Conservation (phyloP, 1,140 invertebrate genomes). For the Melitaea cinxia region DNA sequence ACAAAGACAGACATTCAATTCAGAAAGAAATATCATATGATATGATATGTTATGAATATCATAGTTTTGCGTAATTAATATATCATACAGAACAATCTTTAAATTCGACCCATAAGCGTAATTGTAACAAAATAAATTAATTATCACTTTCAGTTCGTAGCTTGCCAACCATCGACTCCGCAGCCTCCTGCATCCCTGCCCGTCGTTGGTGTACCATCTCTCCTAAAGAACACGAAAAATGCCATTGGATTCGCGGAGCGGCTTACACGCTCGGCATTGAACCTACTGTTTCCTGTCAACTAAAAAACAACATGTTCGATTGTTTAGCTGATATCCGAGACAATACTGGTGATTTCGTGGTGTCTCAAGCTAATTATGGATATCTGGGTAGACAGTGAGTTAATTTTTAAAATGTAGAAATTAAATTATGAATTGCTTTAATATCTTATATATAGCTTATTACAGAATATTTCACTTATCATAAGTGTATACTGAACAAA, state of each 20-base stretch:
- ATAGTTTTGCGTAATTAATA: no score
- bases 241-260: conserved; percentile 82
- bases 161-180: conserved; percentile 47
- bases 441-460: no score
- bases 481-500: no score
- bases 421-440: no score
- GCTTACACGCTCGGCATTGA: conserved; percentile 82
- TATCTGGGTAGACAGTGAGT: conserved; percentile 86
- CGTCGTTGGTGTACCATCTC: conserved; percentile 84
- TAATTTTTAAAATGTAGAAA: neutral
- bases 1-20: no score
- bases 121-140: neutral
- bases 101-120: neutral
- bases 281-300: conserved; percentile 82
- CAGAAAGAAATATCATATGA: no score
- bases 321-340: conserved; percentile 85
- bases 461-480: no score
- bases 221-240: conserved; percentile 82
- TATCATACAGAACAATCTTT: no score
- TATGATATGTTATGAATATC: no score
- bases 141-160: conserved; percentile 50
- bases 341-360: conserved; percentile 85
- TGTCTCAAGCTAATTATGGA: conserved; percentile 86
- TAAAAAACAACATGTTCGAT: conserved; percentile 70
- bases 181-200: conserved; percentile 69